Percentiles rank a stretch among this genome's conserved stretches.
These are phyloP conservation scores for Chorisops tibialis DNA, from an alignment of 2,888 invertebrate species.

Conservation along the genomic window DNA sequence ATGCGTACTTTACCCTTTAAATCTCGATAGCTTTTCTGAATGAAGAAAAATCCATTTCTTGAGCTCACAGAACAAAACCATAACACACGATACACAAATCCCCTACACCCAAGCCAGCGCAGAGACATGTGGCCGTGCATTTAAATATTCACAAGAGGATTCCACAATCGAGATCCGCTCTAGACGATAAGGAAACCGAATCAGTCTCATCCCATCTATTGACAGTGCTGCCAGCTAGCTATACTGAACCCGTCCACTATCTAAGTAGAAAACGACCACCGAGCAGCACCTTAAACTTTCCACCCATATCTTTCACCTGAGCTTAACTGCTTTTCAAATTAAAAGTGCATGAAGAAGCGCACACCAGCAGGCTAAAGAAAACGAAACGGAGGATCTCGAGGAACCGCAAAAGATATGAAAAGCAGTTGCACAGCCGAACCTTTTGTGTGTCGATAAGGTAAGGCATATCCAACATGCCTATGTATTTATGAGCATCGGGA, in stretches of 20 bases:
- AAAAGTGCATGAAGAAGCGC: conserved; percentile 31
- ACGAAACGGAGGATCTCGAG: neutral
- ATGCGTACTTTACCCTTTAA: too few species aligned
- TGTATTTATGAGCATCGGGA: conserved; percentile 4
- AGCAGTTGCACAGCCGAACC: conserved; percentile 14
- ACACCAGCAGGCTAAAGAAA: conserved; percentile 3
- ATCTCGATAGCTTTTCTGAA: too few species aligned
- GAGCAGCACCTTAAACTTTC: neutral
- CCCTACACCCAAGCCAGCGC: neutral
- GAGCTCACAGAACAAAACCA: conserved; percentile 7
- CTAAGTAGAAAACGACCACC: neutral
- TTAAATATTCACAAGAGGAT: conserved; percentile 27
- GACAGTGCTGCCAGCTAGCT: neutral
- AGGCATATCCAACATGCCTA: neutral
- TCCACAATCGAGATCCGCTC: conserved; percentile 26
- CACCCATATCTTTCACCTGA: conserved; percentile 22
- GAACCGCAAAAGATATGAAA: neutral
- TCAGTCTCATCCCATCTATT: conserved; percentile 18
- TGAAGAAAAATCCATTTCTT: neutral
- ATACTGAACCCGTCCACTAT: neutral
- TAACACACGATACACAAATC: conserved; percentile 20
- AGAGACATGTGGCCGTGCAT: conserved; percentile 16
- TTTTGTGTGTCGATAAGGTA: conserved; percentile 28
- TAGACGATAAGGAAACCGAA: conserved; percentile 27
- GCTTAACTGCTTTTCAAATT: conserved; percentile 32